Evolutionary conservation across 2,797 vertebrate species (phyloP).

Genomic region (Glyptemys insculpta): DNA sequence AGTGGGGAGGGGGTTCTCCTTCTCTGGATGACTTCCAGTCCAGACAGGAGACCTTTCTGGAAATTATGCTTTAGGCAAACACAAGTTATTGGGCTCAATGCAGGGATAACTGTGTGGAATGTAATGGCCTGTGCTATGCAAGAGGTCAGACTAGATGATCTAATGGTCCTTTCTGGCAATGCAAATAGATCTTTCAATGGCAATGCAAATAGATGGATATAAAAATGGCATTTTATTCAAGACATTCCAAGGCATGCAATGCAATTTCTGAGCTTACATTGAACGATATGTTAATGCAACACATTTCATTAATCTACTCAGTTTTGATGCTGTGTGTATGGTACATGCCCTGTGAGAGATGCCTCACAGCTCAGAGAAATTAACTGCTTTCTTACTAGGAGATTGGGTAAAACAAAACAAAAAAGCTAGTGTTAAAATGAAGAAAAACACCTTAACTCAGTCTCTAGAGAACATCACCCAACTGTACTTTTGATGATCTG

Average conservation of each 20-base stretch:
- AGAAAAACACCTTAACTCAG: neutral
- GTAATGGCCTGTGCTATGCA: neutral
- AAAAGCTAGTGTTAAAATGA: neutral
- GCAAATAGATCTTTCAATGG: neutral
- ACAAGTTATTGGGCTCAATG: neutral
- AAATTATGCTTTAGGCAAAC: neutral
- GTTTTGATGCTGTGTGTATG: neutral
- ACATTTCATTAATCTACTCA: neutral
- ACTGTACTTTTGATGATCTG: neutral
- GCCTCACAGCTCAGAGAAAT: neutral
- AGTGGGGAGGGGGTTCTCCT: no score
- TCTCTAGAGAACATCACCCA: neutral
- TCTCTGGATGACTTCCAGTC: no score
- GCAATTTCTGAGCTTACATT: neutral
- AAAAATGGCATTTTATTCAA: conserved; percentile 18
- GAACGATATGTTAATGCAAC: neutral
- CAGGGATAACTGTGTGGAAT: neutral
- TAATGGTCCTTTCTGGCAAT: neutral
- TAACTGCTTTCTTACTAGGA: neutral
- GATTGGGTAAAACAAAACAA: neutral
- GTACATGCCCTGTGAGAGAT: neutral
- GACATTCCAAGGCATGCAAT: neutral
- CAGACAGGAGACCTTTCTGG: neutral
- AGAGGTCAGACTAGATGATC: neutral
- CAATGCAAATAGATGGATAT: neutral